Percentiles rank a stretch among this genome's conserved stretches.
phyloP scores from a whole-genome alignment of 1,140 invertebrate species.

The Ptiloglossa arizonensis region DNA sequence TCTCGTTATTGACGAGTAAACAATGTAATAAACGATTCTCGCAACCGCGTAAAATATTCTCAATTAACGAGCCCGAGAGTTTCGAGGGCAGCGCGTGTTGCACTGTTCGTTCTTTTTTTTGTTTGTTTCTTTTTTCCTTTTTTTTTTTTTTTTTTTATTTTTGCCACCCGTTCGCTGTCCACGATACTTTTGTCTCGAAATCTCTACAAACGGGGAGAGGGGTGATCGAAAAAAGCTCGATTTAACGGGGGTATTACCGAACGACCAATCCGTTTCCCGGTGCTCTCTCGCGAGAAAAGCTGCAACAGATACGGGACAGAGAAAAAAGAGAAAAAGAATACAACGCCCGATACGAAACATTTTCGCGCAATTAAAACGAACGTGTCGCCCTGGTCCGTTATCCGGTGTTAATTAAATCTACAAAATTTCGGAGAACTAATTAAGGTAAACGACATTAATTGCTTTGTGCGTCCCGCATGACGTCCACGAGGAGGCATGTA shows the following conservation, averaged over 20 bases:
- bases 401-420: constrained; percentile 10
- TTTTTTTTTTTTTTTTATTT: too few species aligned
- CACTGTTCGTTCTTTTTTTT: too few species aligned
- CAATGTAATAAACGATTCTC: constrained; percentile 29
- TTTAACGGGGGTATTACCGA: not conserved
- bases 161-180: not conserved
- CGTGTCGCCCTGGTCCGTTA: not conserved
- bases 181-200: too few species aligned
- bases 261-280: not conserved
- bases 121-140: too few species aligned
- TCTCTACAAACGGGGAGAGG: too few species aligned
- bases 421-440: constrained; percentile 3
- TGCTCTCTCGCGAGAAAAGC: not conserved
- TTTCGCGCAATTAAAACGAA: not conserved
- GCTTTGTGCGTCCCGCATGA: not conserved
- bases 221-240: not conserved
- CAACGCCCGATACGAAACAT: not conserved
- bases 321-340: too few species aligned
- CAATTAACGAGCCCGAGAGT: constrained; percentile 22
- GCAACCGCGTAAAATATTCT: constrained; percentile 31
- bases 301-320: not conserved
- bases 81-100: not conserved
- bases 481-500: not conserved
- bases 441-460: constrained; percentile 27
- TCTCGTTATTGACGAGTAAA: constrained; percentile 46